Conservation (phyloP, 2,888 invertebrate genomes). For the Morinoia aosen region DNA sequence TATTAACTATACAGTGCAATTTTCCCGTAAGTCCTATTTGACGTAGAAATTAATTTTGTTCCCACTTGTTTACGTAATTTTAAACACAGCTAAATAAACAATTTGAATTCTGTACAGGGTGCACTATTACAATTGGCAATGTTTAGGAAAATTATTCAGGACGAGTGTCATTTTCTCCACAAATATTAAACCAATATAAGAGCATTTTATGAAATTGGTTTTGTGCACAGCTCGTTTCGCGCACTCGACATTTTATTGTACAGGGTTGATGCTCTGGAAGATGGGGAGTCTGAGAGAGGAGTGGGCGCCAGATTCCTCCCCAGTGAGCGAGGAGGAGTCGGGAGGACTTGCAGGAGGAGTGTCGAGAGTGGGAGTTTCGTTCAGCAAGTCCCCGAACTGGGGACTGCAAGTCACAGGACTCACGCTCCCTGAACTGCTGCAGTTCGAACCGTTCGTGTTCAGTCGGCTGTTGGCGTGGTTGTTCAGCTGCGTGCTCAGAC, state of each 20-base stretch:
- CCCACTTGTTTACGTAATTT: background rate
- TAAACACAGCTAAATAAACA: background rate
- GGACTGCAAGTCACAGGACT: slow-evolving; percentile 1
- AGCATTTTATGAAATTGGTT: background rate
- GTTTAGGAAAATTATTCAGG: background rate
- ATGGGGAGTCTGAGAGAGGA: slow-evolving; percentile 46
- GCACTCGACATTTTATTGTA: slow-evolving; percentile 7
- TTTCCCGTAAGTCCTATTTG: background rate
- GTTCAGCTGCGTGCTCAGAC: slow-evolving; percentile 8
- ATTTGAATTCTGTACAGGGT: background rate
- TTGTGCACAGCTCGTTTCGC: background rate
- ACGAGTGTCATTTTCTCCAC: background rate
- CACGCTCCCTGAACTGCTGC: slow-evolving; percentile 38
- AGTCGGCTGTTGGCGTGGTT: background rate
- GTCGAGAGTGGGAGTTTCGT: slow-evolving; percentile 56
- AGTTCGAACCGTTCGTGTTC: background rate
- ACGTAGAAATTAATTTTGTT: background rate
- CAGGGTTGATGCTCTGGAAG: slow-evolving; percentile 46
- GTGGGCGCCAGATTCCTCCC: slow-evolving; percentile 54
- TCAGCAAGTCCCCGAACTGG: slow-evolving; percentile 36
- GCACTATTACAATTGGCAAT: background rate
- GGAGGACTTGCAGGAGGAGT: slow-evolving; percentile 66
- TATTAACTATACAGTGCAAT: background rate
- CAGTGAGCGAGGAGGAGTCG: slow-evolving; percentile 59
- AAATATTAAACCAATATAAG: background rate